Evolutionary conservation across 2,888 invertebrate genomes (phyloP).

Genomic region (Cheilosia vernalis): DNA sequence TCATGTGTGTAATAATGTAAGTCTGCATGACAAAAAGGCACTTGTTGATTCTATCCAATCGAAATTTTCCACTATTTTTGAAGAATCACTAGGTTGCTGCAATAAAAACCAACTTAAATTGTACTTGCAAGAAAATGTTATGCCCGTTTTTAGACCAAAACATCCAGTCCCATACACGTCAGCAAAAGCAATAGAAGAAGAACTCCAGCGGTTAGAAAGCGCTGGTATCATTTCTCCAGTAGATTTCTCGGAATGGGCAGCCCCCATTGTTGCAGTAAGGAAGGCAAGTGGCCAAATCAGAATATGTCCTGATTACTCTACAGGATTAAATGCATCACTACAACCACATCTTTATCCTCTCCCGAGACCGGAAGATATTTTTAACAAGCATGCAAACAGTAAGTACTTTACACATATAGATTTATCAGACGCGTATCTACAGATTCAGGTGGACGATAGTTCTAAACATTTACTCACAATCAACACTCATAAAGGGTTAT

Average conservation of each 20-base stretch:
- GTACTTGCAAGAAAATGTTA: slow-evolving; percentile 15
- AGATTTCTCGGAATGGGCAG: slow-evolving; percentile 33
- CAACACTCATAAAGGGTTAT: slow-evolving; percentile 29
- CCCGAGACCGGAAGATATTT: slow-evolving; percentile 31
- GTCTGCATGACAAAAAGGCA: slow-evolving; percentile 6
- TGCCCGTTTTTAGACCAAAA: slow-evolving; percentile 22
- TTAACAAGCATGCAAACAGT: slow-evolving; percentile 17
- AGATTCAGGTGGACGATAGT: slow-evolving; percentile 29
- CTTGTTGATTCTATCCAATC: slow-evolving; percentile 5
- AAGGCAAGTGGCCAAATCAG: slow-evolving; percentile 62
- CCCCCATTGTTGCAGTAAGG: slow-evolving; percentile 26
- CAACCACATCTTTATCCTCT: slow-evolving; percentile 21
- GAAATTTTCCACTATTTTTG: slow-evolving; percentile 31
- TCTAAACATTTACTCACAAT: slow-evolving; percentile 27
- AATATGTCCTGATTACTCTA: slow-evolving; percentile 73
- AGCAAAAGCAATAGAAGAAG: slow-evolving; percentile 26
- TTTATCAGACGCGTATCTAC: slow-evolving; percentile 34
- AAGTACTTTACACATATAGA: slow-evolving; percentile 29
- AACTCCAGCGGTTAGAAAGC: slow-evolving; percentile 27
- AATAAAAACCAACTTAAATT: slow-evolving; percentile 28
- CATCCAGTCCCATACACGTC: slow-evolving; percentile 23
- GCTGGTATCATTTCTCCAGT: slow-evolving; percentile 68
- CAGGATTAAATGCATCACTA: slow-evolving; percentile 24
- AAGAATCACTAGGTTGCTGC: slow-evolving; percentile 32
- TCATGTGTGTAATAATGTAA: slow-evolving; percentile 14